Base-by-base conservation (phyloP, 2,113 vertebrate genomes). In the Pseudopodoces humilis region DNA sequence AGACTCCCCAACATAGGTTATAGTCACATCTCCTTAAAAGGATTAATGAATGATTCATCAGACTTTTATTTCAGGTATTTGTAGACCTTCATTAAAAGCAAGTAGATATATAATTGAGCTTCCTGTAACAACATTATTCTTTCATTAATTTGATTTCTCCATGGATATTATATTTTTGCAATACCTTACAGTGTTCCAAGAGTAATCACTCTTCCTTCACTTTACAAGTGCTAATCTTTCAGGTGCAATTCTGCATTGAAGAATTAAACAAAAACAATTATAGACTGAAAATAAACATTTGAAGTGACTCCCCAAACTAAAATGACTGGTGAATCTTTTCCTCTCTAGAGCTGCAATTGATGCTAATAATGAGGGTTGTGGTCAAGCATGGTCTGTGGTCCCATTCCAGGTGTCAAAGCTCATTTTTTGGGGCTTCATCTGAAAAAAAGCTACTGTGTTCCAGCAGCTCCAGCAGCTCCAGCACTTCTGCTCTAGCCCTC, bases 121-220 rank as follows among this genome's bases (percentile, higher is more conserved):
- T 65, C 67, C 55, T 85, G 87, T 87, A 95, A 96, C 49, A 89
- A 62, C 81, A 92, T 95, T 87, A 95, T 91, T 94, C 63, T 95
- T 96, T 76, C 70, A 96, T 92, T 92, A 91, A 91, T 92, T 87
- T 82, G 72, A 91, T 95, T 92, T 94, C 70, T 89, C n/a, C 17
- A 1, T 53, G 67, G 28, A 39, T 85, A 82, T 85, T 83, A 62
- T 59, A 72, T 49, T 76, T 91, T 89, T 62, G 71, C 37, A 72
- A 60, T 49, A 62, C 44, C 60, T 89, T 85, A 90, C 44, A 68
- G 22, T 11, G 46, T 95, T 49, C 20, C 53, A 52, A 7, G n/a
- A 80, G 22, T 52, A 93, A 92, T 86, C 78, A 88, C 46, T 84
- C 70, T 83, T 85, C 49, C 15, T n/a, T 90, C 62, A 47, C 13